Conservation (phyloP, 2,888 invertebrate species). For the Colostygia pectinataria region DNA sequence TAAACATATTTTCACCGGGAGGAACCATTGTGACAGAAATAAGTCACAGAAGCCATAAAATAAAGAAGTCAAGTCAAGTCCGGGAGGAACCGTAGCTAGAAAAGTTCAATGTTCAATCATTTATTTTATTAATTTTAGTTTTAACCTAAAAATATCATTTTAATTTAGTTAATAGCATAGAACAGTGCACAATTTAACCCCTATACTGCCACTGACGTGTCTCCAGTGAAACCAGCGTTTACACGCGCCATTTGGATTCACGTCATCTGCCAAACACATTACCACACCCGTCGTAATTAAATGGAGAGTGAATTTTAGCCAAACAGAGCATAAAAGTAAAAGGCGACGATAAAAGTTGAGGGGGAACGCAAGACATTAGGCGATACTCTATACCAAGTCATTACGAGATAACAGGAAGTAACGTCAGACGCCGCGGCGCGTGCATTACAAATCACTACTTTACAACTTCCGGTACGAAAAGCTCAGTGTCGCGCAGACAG, state of each 20-base stretch:
- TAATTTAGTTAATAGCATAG: constrained; percentile 14
- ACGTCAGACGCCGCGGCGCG: constrained; percentile 79
- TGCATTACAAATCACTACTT: constrained; percentile 84
- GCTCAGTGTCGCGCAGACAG: constrained; percentile 59
- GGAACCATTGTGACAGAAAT: too few relatives aligned
- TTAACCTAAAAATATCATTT: neutral
- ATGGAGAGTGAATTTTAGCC: constrained; percentile 72
- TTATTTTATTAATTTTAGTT: neutral
- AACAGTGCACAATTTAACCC: constrained; percentile 30
- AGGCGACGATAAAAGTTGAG: constrained; percentile 49
- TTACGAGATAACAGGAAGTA: constrained; percentile 75
- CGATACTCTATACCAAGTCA: constrained; percentile 50
- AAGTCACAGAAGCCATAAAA: too few relatives aligned
- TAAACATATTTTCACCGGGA: too few relatives aligned
- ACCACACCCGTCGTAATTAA: constrained; percentile 65
- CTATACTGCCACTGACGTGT: constrained; percentile 28
- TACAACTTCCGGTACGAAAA: constrained; percentile 75
- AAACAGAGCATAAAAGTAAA: constrained; percentile 77
- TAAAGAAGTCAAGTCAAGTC: too few relatives aligned
- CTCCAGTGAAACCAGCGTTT: constrained; percentile 38
- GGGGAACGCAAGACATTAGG: constrained; percentile 46
- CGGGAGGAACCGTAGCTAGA: too few relatives aligned
- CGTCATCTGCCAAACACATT: constrained; percentile 69
- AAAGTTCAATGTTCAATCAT: too few relatives aligned
- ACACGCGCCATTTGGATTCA: constrained; percentile 54